Base-by-base conservation (phyloP, 1,140 invertebrate species). In the Helicoverpa armigera region DNA sequence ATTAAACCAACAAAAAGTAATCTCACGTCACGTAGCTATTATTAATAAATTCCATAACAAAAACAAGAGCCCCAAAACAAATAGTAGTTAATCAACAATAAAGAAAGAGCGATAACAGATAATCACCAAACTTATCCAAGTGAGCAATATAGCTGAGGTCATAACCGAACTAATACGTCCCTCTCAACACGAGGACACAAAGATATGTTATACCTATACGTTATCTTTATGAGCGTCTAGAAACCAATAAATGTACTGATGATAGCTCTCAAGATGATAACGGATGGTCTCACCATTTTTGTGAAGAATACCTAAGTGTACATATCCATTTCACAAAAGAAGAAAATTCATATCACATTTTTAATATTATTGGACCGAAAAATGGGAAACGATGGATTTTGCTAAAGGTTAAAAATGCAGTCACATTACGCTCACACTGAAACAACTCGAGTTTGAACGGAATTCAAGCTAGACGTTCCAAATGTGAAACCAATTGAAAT, bases 161-260 rank as follows among this genome's bases (percentile, higher is more conserved):
- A 67, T 77, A 65, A 67, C 61, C 61, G 75, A 77, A 77, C 75
- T 77, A 77, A 77, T 77, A 77, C 48, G 51, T 77, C 50, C 43
- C 56, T 18, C 16, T 12, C n/a, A 16, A 18, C 31, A 77, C 61
- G 67, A 77, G 75, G 75, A 67, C 74, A 63, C 58, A 63, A 67
- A 56, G 51, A 77, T 65, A 77, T 79, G 70, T 82, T 82, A 58
- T 73, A 70, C 70, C 81, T 76, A 82, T 85, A 85, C 60, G 74
- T 82, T 85, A 85, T 79, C 82, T 85, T 85, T 85, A 85, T 82
- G 81, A 79, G 48, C 48, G 61, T 76, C 78, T 61, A 54, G 77
- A 70, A 72, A 80, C 72, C 82, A 83, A 83, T 83, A 80, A 77
- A 67, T 77, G 75, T 77, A 31, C 61, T 67, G 61, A 67, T 77